Base-by-base conservation (phyloP, 2,113 vertebrate species). In the Seriola aureovittata region DNA sequence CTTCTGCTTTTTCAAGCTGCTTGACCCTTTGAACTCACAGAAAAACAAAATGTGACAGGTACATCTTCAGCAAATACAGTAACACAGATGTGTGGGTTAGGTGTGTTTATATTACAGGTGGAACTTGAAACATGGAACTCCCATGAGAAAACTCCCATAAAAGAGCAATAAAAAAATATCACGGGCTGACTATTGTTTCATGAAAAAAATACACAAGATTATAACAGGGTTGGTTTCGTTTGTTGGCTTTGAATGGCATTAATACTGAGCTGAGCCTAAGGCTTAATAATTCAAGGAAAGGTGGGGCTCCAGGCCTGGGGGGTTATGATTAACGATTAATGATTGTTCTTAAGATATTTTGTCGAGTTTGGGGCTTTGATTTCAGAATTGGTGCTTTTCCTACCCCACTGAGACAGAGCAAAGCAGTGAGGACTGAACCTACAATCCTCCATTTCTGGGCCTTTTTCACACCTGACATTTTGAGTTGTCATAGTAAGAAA, bases 81-180 rank as follows among this genome's bases (percentile, higher is more conserved):
- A 16, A 70, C 0, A 0, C 12, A 73, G 12, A 19, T 2, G 10
- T 29, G 16, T 71, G 40, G 19, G 65, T 19, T 67, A 48, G 42
- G 25, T 32, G 34, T 64, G 13, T n/a, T 46, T 42, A 12, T 62
- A 57, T 32, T 62, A 75, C 71, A 71, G 69, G 76, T 77, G 64
- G 68, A 84, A 71, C 78, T n/a, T 79, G 5, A 42, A 71, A 72
- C 58, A 32, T 36, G 55, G 40, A 69, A 58, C 64, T 42, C 72
- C 12, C 16, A n/a, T 48, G 44, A 64, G 11, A 62, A 83, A 87
- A 55, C 48, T 71, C 44, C 21, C 46, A 48, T 78, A 82, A 70
- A 71, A 82, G 7, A 57, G 60, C 73, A 81, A 71, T 80, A 75
- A 88, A 88, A 63, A 46, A 60, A 52, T 1, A 29, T 54, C 64